A percentile compares a stretch with the other conserved stretches of the same genome.
These are phyloP conservation scores for Probosciger aterrimus DNA, from an alignment of 2,113 vertebrate species.

Conservation along the genomic window DNA sequence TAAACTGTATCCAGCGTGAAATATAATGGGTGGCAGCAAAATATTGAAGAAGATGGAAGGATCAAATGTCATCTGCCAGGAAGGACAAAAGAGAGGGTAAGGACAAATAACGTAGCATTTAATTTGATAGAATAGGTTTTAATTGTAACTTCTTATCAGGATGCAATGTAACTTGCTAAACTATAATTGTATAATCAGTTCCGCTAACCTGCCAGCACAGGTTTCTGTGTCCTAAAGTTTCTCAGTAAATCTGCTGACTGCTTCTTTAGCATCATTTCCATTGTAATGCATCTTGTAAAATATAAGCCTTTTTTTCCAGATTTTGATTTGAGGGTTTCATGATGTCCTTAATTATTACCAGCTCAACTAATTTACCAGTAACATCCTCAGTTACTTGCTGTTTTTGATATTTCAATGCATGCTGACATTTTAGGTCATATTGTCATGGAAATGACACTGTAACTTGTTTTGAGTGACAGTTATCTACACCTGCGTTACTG, in stretches of 20 bases:
- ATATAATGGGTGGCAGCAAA: constrained; percentile 86
- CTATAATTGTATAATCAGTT: neutral
- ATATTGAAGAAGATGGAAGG: constrained; percentile 89
- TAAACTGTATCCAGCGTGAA: constrained; percentile 85
- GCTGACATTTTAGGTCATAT: neutral
- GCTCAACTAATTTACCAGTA: neutral
- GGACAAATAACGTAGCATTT: neutral
- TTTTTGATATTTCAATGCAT: neutral
- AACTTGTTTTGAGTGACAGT: neutral
- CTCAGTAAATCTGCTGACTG: neutral
- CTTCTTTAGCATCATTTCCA: neutral
- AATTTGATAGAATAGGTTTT: neutral
- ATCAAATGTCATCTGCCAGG: constrained; percentile 86
- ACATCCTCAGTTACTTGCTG: neutral
- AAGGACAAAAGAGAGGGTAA: constrained; percentile 45
- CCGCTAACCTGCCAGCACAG: neutral
- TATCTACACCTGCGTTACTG: neutral
- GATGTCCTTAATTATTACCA: neutral
- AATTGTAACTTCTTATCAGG: neutral
- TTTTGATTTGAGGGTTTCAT: neutral
- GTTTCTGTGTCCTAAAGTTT: neutral
- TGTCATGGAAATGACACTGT: neutral
- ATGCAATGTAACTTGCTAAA: neutral
- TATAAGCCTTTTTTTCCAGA: neutral
- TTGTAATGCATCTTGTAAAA: neutral